phyloP scores from a whole-genome alignment of 1,140 invertebrate species.

The Episyrphus balteatus region DNA sequence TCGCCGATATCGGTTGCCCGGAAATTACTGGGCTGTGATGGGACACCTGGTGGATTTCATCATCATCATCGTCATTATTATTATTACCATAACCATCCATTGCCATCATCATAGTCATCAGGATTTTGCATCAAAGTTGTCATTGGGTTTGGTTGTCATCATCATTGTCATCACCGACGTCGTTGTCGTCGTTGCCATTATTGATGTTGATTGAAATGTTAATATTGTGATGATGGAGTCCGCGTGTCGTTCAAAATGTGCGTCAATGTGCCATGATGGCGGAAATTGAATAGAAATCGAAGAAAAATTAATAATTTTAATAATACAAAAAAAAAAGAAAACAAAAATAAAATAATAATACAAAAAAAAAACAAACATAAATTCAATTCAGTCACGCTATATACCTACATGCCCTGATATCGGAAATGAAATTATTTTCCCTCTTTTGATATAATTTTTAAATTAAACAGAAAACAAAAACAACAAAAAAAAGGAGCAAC shows the following conservation, averaged over 20 bases:
- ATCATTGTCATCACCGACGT: neutral
- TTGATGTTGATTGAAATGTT: neutral
- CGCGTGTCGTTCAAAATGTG: neutral
- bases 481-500: too few relatives aligned
- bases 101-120: constrained; percentile 1
- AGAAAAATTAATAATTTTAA: neutral
- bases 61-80: constrained; percentile 1
- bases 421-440: too few relatives aligned
- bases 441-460: too few relatives aligned
- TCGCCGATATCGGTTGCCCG: constrained; percentile 70
- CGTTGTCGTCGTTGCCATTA: too few relatives aligned
- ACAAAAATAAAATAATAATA: neutral
- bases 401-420: neutral
- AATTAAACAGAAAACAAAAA: too few relatives aligned
- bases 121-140: constrained; percentile 1
- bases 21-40: constrained; percentile 86
- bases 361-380: constrained; percentile 1
- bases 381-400: constrained; percentile 2
- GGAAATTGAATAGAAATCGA: constrained; percentile 5
- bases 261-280: neutral
- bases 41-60: constrained; percentile 52
- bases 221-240: neutral
- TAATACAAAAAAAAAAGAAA: neutral
- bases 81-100: neutral
- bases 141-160: constrained; percentile 1